These are phyloP conservation scores for Lamellibrachia satsuma DNA, from an alignment of 2,888 invertebrate genomes.

Conservation along the genomic window DNA sequence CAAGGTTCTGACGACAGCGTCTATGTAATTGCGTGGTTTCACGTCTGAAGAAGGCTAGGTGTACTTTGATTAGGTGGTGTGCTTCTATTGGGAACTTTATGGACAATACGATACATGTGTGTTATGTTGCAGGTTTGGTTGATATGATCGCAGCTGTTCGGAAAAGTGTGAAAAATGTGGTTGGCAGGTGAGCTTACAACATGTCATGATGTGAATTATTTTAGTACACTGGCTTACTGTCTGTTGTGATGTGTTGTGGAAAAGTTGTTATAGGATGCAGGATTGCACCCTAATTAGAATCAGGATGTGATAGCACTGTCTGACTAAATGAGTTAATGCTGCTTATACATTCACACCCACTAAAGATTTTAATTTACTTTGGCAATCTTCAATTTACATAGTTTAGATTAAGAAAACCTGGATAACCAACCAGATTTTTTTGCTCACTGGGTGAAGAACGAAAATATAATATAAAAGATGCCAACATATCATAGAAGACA, in stretches of 20 bases:
- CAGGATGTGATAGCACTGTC: not conserved
- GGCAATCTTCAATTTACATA: too few species aligned
- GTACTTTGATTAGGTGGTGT: not conserved
- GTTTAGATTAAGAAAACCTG: too few species aligned
- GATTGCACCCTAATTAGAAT: not conserved
- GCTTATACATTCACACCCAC: too few species aligned
- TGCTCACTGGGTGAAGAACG: too few species aligned
- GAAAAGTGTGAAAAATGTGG: constrained; percentile 6
- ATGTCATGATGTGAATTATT: not conserved
- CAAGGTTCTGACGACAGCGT: too few species aligned
- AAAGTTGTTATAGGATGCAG: not conserved
- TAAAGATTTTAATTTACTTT: too few species aligned
- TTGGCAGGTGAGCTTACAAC: constrained; percentile 18
- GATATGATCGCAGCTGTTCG: not conserved
- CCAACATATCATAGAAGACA: too few species aligned
- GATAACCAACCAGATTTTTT: too few species aligned
- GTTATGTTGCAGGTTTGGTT: not conserved
- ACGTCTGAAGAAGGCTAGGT: too few species aligned
- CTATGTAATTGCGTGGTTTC: too few species aligned
- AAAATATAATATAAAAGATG: too few species aligned
- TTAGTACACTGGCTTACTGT: not conserved
- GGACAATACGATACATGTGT: not conserved
- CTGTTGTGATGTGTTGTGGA: not conserved
- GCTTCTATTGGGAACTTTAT: not conserved
- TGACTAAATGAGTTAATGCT: too few species aligned